Percentiles rank a stretch among this genome's conserved stretches.
Evolutionary conservation across 2,113 vertebrate species (phyloP).

Genomic region (Circaetus cinerascens): DNA sequence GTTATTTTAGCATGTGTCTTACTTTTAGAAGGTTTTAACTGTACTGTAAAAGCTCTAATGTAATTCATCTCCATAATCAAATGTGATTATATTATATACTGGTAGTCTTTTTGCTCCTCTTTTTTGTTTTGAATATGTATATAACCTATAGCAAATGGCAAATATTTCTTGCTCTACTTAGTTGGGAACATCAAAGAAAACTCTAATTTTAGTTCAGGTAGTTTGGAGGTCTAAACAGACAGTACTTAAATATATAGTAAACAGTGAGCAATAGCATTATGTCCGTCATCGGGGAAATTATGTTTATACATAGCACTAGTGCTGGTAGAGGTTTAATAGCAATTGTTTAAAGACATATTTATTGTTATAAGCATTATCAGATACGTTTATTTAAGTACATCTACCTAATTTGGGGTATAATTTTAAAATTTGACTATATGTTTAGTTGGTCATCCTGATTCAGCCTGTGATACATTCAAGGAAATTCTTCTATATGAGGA

Average conservation of each 20-base stretch:
- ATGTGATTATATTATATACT: background rate
- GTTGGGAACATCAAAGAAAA: background rate
- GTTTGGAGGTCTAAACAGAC: background rate
- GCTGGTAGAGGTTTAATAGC: background rate
- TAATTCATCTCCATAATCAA: background rate
- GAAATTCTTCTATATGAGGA: rapidly evolving
- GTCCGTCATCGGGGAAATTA: background rate
- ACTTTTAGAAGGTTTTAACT: background rate
- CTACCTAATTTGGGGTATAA: background rate
- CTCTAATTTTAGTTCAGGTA: background rate
- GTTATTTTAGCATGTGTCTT: background rate
- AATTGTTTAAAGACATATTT: background rate
- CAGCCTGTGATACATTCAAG: rapidly evolving
- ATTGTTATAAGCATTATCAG: background rate
- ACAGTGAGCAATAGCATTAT: background rate
- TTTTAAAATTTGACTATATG: background rate
- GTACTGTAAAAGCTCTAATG: background rate
- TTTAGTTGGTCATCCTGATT: background rate
- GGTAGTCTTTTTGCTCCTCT: background rate
- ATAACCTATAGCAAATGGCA: background rate
- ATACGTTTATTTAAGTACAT: rapidly evolving
- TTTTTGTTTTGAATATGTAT: background rate
- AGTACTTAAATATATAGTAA: background rate
- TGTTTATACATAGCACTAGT: rapidly evolving
- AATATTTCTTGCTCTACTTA: background rate